Conservation (phyloP, 2,888 invertebrate genomes). For the Tolmerus cingulatus region DNA sequence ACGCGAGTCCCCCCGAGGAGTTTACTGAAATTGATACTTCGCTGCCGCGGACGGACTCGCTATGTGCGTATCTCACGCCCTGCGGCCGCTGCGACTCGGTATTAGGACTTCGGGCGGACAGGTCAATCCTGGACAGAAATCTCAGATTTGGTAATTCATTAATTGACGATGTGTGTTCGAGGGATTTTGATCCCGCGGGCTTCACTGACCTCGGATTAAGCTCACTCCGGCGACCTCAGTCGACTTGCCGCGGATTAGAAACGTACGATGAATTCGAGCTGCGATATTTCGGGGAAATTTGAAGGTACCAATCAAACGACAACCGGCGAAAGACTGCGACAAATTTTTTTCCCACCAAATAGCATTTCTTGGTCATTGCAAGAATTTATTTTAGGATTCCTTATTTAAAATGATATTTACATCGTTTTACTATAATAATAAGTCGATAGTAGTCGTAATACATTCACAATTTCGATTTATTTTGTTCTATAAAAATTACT, state of each 20-base stretch:
- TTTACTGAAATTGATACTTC: not conserved
- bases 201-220: not conserved
- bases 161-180: conserved; percentile 37
- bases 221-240: not conserved
- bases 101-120: not conserved
- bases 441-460: too few relatives aligned
- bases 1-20: not conserved
- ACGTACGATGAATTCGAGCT: not conserved
- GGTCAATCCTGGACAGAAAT: not conserved
- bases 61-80: conserved; percentile 9
- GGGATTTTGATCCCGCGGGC: conserved; percentile 6
- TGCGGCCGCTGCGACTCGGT: conserved; percentile 9
- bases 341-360: not conserved
- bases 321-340: not conserved
- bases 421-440: too few relatives aligned
- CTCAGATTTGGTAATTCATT: conserved; percentile 38
- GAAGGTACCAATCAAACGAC: not conserved
- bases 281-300: not conserved
- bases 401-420: too few relatives aligned
- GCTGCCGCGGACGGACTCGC: not conserved
- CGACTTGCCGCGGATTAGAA: conserved; percentile 8
- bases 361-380: not conserved
- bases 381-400: too few relatives aligned
- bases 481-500: too few relatives aligned
- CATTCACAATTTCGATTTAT: too few relatives aligned